Base-by-base conservation (phyloP, 2,113 vertebrate species). In the Larimichthys crocea region DNA sequence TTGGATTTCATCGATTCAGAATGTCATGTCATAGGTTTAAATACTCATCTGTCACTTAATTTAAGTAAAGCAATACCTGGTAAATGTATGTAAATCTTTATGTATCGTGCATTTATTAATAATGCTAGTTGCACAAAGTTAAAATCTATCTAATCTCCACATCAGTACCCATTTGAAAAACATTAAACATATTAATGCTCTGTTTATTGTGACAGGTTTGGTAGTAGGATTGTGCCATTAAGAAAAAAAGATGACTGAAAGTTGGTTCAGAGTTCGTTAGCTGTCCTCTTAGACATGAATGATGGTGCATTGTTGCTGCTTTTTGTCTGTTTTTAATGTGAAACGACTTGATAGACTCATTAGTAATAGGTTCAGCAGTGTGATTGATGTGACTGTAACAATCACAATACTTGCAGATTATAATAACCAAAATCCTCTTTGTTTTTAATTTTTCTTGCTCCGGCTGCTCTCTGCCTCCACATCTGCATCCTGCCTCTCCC, bases 401-500 rank as follows among this genome's bases (percentile, higher is more conserved):
- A 19, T 59, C 56, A 42, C 29, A 62, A 12, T 29, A 52, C 55
- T 22, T 52, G 26, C 31, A 75, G 79, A 79, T 86, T 75, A 26
- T 19, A 61, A 70, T 44, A 80, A 89, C 49, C 72, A 82, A 74
- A 68, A 46, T 77, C 35, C 42, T 12, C 0, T 22, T 24, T 26
- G 44, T 49, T 63, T 40, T 40, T n/a, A n/a, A 40, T 40, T 77
- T 10, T 19, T 84, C 19, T 68, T 69, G 11, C 53, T 42, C 19
- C 52, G 65, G 31, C 73, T 69, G 48, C 53, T 77, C 19, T 67
- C 31, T 55, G 40, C 53, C 16, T 74, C 42, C 55, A 70, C 50
- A 84, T 81, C 56, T 62, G 46, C 59, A 80, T 80, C 78, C 26
- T 63, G 57, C 55, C 50, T 40, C 67, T 63, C 24, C 53, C 31